Percentiles rank a stretch among this genome's conserved stretches.
These are phyloP conservation scores for Bemisia tabaci DNA, from an alignment of 1,140 invertebrate genomes.

Conservation along the genomic window DNA sequence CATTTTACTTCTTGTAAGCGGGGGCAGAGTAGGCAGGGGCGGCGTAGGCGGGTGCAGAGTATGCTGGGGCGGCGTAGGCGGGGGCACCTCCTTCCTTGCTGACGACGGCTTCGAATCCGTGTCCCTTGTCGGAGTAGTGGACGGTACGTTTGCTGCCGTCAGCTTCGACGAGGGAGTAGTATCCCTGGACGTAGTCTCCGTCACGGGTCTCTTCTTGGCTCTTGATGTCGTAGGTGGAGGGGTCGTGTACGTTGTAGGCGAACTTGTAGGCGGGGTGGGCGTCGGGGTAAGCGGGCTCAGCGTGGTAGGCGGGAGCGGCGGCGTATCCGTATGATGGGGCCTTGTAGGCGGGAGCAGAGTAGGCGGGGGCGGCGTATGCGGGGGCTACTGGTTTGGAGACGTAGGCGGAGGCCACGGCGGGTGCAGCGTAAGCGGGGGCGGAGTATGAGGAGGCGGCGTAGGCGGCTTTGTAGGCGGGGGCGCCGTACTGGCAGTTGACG, in stretches of 20 bases:
- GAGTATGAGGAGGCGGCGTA: conserved; percentile 9
- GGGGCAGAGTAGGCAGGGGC: no score
- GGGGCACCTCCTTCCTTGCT: conserved; percentile 17
- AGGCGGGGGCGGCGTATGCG: no score
- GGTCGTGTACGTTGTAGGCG: conserved; percentile 41
- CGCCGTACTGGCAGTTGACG: conserved; percentile 10
- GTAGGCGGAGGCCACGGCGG: no score
- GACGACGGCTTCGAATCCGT: conserved; percentile 24
- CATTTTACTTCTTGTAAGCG: no score
- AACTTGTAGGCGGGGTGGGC: conserved; percentile 17
- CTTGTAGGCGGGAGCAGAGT: conserved; percentile 23
- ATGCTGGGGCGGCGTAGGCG: conserved; percentile 16
- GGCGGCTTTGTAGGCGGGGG: conserved; percentile 3
- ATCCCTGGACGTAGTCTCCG: no score
- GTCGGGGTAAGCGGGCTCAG: no score
- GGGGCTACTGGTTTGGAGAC: no score
- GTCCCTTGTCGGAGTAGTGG: conserved; percentile 41
- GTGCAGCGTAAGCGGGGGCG: conserved; percentile 7
- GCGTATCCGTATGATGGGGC: conserved; percentile 17
- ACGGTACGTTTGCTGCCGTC: no score
- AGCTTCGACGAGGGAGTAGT: no score
- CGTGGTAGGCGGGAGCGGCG: no score
- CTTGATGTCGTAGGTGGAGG: no score
- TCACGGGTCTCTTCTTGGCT: no score
- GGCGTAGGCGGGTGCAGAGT: conserved; percentile 26